Evolutionary conservation across 1,140 invertebrate species (phyloP), one percentile per base, ranked within the genome.

Genomic region (Rhizoglyphus robini): DNA sequence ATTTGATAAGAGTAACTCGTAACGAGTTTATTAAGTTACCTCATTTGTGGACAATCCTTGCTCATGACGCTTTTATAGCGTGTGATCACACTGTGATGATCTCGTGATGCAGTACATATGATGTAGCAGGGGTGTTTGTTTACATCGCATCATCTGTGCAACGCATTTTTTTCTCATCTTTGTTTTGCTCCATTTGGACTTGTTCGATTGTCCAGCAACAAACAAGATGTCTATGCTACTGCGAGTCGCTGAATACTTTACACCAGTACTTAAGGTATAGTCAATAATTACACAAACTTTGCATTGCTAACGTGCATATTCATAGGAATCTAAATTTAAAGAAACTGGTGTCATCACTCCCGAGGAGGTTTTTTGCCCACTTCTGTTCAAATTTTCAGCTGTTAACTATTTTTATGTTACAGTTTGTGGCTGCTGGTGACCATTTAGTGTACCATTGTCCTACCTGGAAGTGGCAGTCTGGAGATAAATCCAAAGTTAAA

Each of bases 391-490:
- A 11, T 41, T 41, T 11, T 41, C 18, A 11, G 18, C 36, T 11
- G 18, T 41, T 41, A 11, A 41, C 36, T 41, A 11, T 62, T 58
- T 64, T 66, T 36, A 18, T 46, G 47, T 67, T 69, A 41, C 87
- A 97, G 78, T 99, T 97, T 83, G 84, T 98, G 1, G 89, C 87
- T 57, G 95, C 95, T 63, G 96, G 96, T 3, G 96, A 99, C 76
- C 95, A 99, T 76, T 77, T 99, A 25, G 94, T 99, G 0, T 94
- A 99, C 78, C 95, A 98, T 76, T 99, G 95, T 77, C 96, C 96
- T 0, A 98, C 96, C 1, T 99, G 96, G 96, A 89, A 96, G 72
- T 99, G 96, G 96, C 85, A 89, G 2, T 81, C 83, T 23, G 92
- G 91, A 0, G 92, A 97, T 75, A 86, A 92, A 72, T 79, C 83